Base-by-base conservation (phyloP, 2,888 invertebrate genomes). In the Microchrysa polita region DNA sequence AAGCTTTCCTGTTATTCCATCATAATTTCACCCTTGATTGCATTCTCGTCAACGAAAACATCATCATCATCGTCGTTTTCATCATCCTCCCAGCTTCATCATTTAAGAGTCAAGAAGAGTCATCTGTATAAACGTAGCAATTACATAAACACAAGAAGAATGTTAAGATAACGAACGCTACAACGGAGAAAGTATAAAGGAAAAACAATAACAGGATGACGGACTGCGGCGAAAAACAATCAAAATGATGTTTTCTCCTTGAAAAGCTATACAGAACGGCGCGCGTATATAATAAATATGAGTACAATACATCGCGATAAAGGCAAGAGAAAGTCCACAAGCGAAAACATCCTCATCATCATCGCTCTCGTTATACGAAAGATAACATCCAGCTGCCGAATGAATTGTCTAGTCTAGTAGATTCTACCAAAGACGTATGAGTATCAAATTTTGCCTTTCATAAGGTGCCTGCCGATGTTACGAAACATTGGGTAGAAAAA, bases 111-210 rank as follows among this genome's bases (percentile, higher is more conserved):
- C 44, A 65, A 48, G 55, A 69, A 69, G 69, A 69, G 40, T 69
- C 69, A 69, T 69, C 69, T 69, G 69, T 55, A 57, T 69, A 69
- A 69, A 69, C 69, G 27, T n/a, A 57, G 69, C 69, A 69, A 69
- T 69, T 69, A 69, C 69, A 69, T 57, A 55, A 69, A 69, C 69
- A 69, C 57, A 69, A 57, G 69, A 40, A 22, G 16, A 57, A 69
- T 22, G 34, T 57, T 69, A 69, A 69, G 55, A 57, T 40, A 69
- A 57, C 69, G 69, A 57, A 57, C 34, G 55, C 57, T 34, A 57
- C 57, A 69, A 52, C 55, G 34, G 14, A n/a, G n/a, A n/a, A 7
- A 34, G 27, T 7, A 7, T 34, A 7, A 7, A 48, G 20, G 23
- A 20, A 69, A 69, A 69, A 69, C 69, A 69, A 69, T 69, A 69